Base-by-base conservation (phyloP, 2,888 invertebrate species). In the Masnerella sp. region DNA sequence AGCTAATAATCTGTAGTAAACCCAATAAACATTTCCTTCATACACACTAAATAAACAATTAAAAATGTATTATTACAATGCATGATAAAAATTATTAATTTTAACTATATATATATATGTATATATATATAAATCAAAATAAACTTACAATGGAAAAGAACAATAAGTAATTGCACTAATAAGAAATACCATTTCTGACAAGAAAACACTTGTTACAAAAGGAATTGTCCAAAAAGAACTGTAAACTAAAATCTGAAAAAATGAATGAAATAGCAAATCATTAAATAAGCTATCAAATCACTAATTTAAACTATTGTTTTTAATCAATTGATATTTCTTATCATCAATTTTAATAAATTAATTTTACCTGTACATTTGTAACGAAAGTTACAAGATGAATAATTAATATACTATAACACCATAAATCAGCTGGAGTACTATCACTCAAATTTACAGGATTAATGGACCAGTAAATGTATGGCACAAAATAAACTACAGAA, bases 171-270 rank as follows among this genome's bases (percentile, higher is more conserved):
- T 76, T 11, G 91, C 90, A 73, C 91, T 89, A 5, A 81, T 38
- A 3, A 93, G 81, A 79, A 92, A 93, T 1, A 85, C 59, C 1
- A 91, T 14, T 73, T 93, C 88, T 0, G 93, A 92, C 1, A 90
- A 78, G 14, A 90, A 18, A 2, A 92, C 80, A 1, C 88, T 67
- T 88, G 84, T 82, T 90, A 91, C 81, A 90, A 93, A 74, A 90
- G 88, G 40, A 89, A 85, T 0, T 89, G 92, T 49, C 93, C 93
- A 84, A 90, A 92, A 74, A 88, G 88, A 86, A 90, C 90, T 86
- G 85, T 87, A 70, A 85, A 88, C 30, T 71, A 87, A 76, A 70
- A 86, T 72, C 85, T 86, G 73, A 25, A 80, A 82, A 65, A 51
- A 62, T 11, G 14, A n/a, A n/a, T n/a, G n/a, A n/a, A n/a, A n/a